phyloP scores from a whole-genome alignment of 2,113 vertebrate genomes.

The Prunella fulvescens region DNA sequence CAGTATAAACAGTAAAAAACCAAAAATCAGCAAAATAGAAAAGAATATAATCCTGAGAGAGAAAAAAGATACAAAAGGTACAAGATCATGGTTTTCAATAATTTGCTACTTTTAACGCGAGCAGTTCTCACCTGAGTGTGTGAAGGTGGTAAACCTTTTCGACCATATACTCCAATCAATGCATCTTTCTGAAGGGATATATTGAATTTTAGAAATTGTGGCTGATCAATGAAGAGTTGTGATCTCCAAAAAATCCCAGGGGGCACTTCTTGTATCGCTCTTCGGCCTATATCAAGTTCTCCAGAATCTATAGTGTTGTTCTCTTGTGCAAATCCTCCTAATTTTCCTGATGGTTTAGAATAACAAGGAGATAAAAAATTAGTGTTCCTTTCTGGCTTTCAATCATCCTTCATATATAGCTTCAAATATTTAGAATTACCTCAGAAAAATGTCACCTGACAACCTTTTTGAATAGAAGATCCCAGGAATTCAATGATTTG shows the following conservation, averaged over 20 bases:
- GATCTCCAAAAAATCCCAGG: constrained; percentile 97
- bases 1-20: neutral
- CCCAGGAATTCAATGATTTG: neutral
- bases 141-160: constrained; percentile 93
- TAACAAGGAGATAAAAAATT: neutral
- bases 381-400: neutral
- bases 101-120: neutral
- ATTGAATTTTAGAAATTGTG: constrained; percentile 98
- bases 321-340: constrained; percentile 82
- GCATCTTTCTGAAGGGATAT: constrained; percentile 99
- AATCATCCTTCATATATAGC: neutral
- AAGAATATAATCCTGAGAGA: neutral
- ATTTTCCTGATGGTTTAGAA: constrained; percentile 78
- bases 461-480: neutral
- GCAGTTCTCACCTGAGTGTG: constrained; percentile 89
- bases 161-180: constrained; percentile 94
- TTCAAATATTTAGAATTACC: constrained; percentile 13
- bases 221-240: constrained; percentile 88
- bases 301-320: constrained; percentile 95
- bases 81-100: neutral
- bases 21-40: neutral
- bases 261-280: constrained; percentile 85
- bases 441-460: neutral
- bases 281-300: constrained; percentile 90
- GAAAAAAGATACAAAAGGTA: neutral